Conservation (phyloP, 2,888 invertebrate species). For the Macropis europaea region DNA sequence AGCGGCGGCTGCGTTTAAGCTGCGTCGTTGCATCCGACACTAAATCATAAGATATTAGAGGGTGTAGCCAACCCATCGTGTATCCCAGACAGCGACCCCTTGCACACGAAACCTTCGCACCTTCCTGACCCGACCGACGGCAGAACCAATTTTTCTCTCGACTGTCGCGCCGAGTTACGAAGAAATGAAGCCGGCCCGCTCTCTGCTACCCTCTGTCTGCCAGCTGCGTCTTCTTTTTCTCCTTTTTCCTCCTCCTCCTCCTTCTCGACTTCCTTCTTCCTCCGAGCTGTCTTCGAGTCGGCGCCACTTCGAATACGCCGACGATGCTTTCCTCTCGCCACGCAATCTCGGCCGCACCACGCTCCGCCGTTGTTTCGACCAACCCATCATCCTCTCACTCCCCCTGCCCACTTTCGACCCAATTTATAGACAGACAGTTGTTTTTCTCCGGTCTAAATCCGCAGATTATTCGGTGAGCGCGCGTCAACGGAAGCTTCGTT, state of each 20-base stretch:
- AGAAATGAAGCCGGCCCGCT: slow-evolving; percentile 69
- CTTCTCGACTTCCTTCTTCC: neutral
- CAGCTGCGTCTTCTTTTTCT: slow-evolving; percentile 38
- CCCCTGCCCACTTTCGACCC: too few relatives aligned
- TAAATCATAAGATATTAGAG: slow-evolving; percentile 78
- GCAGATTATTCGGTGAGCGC: too few relatives aligned
- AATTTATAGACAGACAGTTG: too few relatives aligned
- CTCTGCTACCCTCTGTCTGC: slow-evolving; percentile 52
- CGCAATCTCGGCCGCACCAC: slow-evolving; percentile 38
- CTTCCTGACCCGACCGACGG: slow-evolving; percentile 55
- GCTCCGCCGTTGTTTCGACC: slow-evolving; percentile 12
- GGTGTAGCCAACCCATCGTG: slow-evolving; percentile 53
- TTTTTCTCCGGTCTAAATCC: too few relatives aligned
- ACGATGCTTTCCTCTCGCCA: slow-evolving; percentile 36
- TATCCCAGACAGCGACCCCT: slow-evolving; percentile 34
- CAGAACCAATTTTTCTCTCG: slow-evolving; percentile 76
- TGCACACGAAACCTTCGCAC: slow-evolving; percentile 57
- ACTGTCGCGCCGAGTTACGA: slow-evolving; percentile 76
- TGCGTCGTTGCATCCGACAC: slow-evolving; percentile 73
- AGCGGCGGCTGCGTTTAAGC: slow-evolving; percentile 68
- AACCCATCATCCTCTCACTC: slow-evolving; percentile 4
- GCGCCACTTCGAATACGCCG: slow-evolving; percentile 45
- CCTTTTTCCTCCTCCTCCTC: slow-evolving; percentile 2
- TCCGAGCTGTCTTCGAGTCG: slow-evolving; percentile 19
- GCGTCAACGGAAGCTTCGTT: neutral